Evolutionary conservation across 2,797 vertebrate genomes (phyloP), one percentile per base, ranked within the genome.

Genomic region (Coreius guichenoti): DNA sequence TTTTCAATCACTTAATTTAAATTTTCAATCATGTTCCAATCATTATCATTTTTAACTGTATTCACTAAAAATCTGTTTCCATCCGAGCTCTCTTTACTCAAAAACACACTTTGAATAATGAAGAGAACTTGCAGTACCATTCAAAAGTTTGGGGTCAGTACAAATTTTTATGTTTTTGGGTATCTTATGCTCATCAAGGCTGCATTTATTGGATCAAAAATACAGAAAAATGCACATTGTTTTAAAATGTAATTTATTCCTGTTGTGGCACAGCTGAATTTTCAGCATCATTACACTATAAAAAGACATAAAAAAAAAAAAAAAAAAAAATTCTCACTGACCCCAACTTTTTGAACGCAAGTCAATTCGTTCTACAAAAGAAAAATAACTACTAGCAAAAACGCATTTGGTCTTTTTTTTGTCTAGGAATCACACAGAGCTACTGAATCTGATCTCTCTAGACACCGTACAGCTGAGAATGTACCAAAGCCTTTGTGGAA

Each of bases 341-440:
- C 36, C 51, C 49, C 21, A 76, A 73, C 1, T 21, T 77, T 56
- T 58, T 58, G 4, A 73, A 74, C 16, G 49, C 12, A 31, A 33
- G 31, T 67, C n/a, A 31, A 47, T 47, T 9, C n/a, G 36, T 26
- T 65, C 21, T 63, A n/a, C 14, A 63, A 78, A 78, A 43, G 8
- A 43, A 43, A 43, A 43, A 43, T 11, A 43, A 11, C 9, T 8
- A 39, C 39, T 9, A 39, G 1, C 8, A 39, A 39, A 8, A 9
- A 9, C 9, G 36, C 36, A 7, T 39, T 39, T 8, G 8, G 45
- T n/a, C 17, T 12, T 56, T 19, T 39, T 14, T 31, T 36, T n/a
- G 19, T 76, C 49, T 31, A 56, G 49, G 74, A 76, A 56, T 43
- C 33, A 77, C 23, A n/a, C 31, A 39, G 47, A 75, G 49, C 73